Evolutionary conservation across 2,113 vertebrate species (phyloP), one percentile per base, ranked within the genome.

Genomic region (Porphyrio hochstetteri): DNA sequence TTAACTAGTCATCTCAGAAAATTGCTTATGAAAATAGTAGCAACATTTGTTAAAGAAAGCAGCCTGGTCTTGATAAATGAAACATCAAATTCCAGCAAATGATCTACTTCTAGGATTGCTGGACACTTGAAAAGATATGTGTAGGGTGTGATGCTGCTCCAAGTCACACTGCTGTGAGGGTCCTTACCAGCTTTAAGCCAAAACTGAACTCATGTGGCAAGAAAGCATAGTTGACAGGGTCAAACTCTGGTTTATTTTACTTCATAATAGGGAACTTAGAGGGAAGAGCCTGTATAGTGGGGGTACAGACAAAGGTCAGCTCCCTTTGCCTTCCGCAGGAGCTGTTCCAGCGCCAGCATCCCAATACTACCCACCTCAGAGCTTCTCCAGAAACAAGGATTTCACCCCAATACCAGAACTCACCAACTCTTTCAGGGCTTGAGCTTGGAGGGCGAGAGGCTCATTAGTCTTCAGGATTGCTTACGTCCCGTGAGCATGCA

Each of bases 21-120:
- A 97, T 96, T 98, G 79, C 82, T 97, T 97, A 97, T 97, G 97
- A 97, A 98, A 98, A 98, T 97, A 98, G 92, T 96, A 98, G 97
- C 96, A 98, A 97, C 97, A 97, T 98, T 96, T 98, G 96, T 93
- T 97, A 98, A 98, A 97, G 97, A 71, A 97, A 97, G 96, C 96
- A 97, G 96, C 91, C 95, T 86, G 95, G 90, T 96, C 97, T 93
- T 96, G 95, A 97, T 96, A 97, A 97, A 97, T 96, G 97, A 96
- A 97, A 98, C 97, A 97, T 93, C 95, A 96, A 97, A 97, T 97
- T 97, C 94, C 97, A 97, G 97, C 97, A 96, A 97, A 96, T 12
- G 21, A 87, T 96, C 95, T 97, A 95, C 92, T 92, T 93, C 77
- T 90, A 94, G 97, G 96, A 92, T 92, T 1, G 9, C 79, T 46